Evolutionary conservation across 23 tunicate species (phyloP), one percentile per base, ranked within the genome.

Genomic region (Ciona savignyi): DNA sequence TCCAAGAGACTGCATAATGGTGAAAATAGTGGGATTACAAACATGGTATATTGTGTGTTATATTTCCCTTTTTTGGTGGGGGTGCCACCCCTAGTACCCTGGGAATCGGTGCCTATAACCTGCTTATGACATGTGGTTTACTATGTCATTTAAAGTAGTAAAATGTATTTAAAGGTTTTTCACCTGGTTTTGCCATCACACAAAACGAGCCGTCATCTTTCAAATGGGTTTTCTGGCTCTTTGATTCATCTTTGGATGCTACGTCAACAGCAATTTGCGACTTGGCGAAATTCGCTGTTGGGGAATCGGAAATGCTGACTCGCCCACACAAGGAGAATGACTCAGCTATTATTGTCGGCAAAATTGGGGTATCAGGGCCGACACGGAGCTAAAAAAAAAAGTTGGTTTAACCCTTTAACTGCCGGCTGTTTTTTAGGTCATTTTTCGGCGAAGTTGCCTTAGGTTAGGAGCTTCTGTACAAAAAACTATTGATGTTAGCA

Each of bases 271-370:
- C 42, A 23, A 71, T 23, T 25, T 60, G n/a, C 32, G 78, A 26
- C n/a, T 72, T 80, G 26, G 66, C 64, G 65, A 77, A 81, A 1
- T 75, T 34, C 4, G 32, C 64, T 1, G 78, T 25, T 2, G 85
- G 86, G 25, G 32, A 24, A 33, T 76, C 90, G 1, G 32, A 29
- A n/a, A 91, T 33, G 22, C 62, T 30, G 27, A 84, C 76, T 22
- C 27, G 72, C 6, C 97, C 97, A 80, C 97, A 91, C 30, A 91
- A 51, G 1, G 91, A 80, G 75, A 91, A 91, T 30, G 74, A 4
- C 15, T 76, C 65, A 0, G 97, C 80, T 0, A 81, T 33, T 22
- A 85, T 91, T 33, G 25, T 71, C 4, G 91, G 85, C 4, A 91
- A 75, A 20, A 74, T 34, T 30, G 91, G 81, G 21, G 91, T 85